These are phyloP conservation scores for Gonioctena quinquepunctata DNA, from an alignment of 1,140 invertebrate species.

Conservation along the genomic window DNA sequence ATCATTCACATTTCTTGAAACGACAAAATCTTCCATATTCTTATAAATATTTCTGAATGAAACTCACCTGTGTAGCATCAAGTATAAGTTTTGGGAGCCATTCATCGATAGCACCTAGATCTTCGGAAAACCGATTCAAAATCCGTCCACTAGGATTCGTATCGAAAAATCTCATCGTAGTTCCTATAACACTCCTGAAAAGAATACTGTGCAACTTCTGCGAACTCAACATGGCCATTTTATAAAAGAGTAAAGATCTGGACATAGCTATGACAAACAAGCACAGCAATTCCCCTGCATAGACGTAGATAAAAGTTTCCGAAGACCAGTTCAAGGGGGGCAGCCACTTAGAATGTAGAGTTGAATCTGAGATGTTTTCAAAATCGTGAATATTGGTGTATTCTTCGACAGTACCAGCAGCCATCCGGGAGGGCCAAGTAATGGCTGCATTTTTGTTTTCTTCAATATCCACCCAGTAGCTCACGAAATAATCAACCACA, in stretches of 20 bases:
- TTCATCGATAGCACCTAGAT: slow-evolving; percentile 67
- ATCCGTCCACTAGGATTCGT: slow-evolving; percentile 70
- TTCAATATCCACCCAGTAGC: slow-evolving; percentile 66
- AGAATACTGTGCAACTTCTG: slow-evolving; percentile 69
- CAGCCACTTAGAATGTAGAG: neutral
- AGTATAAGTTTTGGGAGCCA: slow-evolving; percentile 65
- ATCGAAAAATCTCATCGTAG: slow-evolving; percentile 82
- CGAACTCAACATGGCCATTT: slow-evolving; percentile 66
- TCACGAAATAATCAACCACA: slow-evolving; percentile 77
- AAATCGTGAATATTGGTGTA: neutral
- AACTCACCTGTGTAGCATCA: slow-evolving; percentile 63
- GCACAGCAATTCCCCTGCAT: slow-evolving; percentile 55
- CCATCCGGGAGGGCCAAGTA: no score
- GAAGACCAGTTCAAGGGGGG: slow-evolving; percentile 18
- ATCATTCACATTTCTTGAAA: no score
- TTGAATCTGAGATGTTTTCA: neutral
- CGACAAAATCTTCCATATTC: no score
- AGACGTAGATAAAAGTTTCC: slow-evolving; percentile 58
- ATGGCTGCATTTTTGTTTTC: slow-evolving; percentile 24
- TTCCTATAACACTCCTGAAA: slow-evolving; percentile 63
- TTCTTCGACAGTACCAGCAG: no score
- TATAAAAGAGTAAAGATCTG: slow-evolving; percentile 65
- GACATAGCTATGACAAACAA: slow-evolving; percentile 57
- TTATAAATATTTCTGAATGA: neutral
- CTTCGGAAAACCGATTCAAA: slow-evolving; percentile 51